A percentile compares a stretch with the other conserved stretches of the same genome.
Evolutionary conservation across 2,113 vertebrate species (phyloP).

Genomic region (Fukomys damarensis): DNA sequence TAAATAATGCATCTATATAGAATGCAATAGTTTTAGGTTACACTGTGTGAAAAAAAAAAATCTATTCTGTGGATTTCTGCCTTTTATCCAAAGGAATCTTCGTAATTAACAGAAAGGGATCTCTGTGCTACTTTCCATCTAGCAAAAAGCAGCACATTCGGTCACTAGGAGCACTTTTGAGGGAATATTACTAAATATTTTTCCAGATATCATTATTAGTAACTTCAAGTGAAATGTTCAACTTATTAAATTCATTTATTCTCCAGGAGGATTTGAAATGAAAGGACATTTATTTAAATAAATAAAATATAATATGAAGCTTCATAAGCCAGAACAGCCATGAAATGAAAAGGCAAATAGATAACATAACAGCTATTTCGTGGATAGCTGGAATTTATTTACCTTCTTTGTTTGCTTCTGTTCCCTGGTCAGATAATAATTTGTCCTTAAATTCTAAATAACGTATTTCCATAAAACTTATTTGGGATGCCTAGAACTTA

Average conservation of each 20-base stretch:
- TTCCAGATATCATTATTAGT: slow-evolving; percentile 78
- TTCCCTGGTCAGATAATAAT: slow-evolving; percentile 42
- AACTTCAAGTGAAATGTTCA: slow-evolving; percentile 78
- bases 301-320: neutral
- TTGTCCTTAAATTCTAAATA: slow-evolving; percentile 43
- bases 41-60: neutral
- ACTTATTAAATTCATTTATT: slow-evolving; percentile 77
- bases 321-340: neutral
- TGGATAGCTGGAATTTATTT: slow-evolving; percentile 66
- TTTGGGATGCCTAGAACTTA: slow-evolving; percentile 5
- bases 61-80: neutral
- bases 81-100: neutral
- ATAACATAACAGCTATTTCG: slow-evolving; percentile 67
- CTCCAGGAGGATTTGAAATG: slow-evolving; percentile 54
- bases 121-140: neutral
- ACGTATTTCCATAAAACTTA: slow-evolving; percentile 55
- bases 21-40: neutral
- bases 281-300: slow-evolving; percentile 58
- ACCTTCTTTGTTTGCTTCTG: slow-evolving; percentile 50
- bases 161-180: slow-evolving; percentile 5
- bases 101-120: neutral
- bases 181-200: slow-evolving; percentile 71
- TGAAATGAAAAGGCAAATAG: slow-evolving; percentile 75
- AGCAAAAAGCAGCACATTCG: slow-evolving; percentile 56
- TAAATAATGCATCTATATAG: neutral